These are phyloP conservation scores for Euglossa dilemma DNA, from an alignment of 1,140 invertebrate species.

Conservation along the genomic window DNA sequence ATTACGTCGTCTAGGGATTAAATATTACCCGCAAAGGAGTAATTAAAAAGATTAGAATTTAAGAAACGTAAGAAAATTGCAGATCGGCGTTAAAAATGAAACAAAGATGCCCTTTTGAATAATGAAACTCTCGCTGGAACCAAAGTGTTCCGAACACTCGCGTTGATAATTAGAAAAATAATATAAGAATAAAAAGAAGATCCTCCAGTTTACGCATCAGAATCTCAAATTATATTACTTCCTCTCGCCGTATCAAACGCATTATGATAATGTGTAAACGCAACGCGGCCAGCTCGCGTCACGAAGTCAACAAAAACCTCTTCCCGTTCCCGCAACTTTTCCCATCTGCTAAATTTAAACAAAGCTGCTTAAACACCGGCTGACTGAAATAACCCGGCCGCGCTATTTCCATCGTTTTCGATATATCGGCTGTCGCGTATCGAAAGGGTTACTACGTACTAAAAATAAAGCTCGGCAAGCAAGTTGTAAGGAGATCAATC, in stretches of 20 bases:
- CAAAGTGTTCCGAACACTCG: too few relatives aligned
- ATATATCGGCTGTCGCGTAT: not conserved
- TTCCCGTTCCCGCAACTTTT: not conserved
- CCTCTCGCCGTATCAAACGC: not conserved
- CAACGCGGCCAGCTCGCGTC: not conserved
- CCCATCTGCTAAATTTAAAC: not conserved
- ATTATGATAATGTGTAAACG: too few relatives aligned
- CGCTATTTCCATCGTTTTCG: not conserved
- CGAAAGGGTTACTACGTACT: conserved; percentile 4
- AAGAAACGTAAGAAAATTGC: too few relatives aligned
- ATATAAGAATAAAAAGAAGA: not conserved
- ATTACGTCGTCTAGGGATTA: too few relatives aligned
- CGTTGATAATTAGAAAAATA: too few relatives aligned
- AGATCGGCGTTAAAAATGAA: too few relatives aligned
- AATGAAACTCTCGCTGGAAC: too few relatives aligned
- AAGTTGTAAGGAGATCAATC: not conserved
- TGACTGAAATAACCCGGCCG: not conserved
- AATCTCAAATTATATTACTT: not conserved
- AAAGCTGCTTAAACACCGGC: not conserved
- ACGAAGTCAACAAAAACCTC: not conserved
- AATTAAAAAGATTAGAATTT: too few relatives aligned
- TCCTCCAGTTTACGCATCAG: not conserved
- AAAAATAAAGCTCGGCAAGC: conserved; percentile 9
- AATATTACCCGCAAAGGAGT: too few relatives aligned
- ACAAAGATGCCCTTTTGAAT: too few relatives aligned